phyloP scores from a whole-genome alignment of 2,113 vertebrate species.

The Triplophysa siluroides region DNA sequence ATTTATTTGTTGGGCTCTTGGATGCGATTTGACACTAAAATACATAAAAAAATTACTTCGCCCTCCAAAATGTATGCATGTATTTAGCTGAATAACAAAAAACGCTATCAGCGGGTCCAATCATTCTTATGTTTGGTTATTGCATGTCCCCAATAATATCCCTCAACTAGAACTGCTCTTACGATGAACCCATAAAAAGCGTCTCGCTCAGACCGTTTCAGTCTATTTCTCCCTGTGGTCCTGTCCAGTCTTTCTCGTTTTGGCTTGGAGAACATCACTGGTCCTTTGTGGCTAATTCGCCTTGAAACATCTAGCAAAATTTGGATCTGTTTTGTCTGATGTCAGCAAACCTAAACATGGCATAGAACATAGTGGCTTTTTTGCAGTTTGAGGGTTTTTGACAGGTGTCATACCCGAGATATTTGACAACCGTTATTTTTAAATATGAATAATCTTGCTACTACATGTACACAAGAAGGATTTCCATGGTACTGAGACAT shows the following conservation, averaged over 20 bases:
- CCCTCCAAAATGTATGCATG: too few relatives aligned
- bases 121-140: slow-evolving; percentile 1
- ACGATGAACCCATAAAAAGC: not conserved
- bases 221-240: slow-evolving; percentile 26
- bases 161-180: slow-evolving; percentile 41
- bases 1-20: too few relatives aligned
- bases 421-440: too few relatives aligned
- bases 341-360: not conserved
- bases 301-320: not conserved
- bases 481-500: too few relatives aligned
- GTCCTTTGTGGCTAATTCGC: slow-evolving; percentile 36
- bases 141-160: slow-evolving; percentile 25
- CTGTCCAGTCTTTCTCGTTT: slow-evolving; percentile 29
- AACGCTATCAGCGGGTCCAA: too few relatives aligned
- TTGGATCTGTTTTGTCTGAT: slow-evolving; percentile 3
- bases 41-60: too few relatives aligned
- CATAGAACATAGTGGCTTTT: too few relatives aligned
- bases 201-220: not conserved
- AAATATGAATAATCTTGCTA: too few relatives aligned
- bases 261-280: slow-evolving; percentile 38
- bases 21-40: too few relatives aligned
- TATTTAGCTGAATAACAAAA: too few relatives aligned
- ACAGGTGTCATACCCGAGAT: too few relatives aligned
- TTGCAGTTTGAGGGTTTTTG: too few relatives aligned
- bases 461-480: not conserved